Base-by-base conservation (phyloP, 2,888 invertebrate species). In the Meteorus colon region DNA sequence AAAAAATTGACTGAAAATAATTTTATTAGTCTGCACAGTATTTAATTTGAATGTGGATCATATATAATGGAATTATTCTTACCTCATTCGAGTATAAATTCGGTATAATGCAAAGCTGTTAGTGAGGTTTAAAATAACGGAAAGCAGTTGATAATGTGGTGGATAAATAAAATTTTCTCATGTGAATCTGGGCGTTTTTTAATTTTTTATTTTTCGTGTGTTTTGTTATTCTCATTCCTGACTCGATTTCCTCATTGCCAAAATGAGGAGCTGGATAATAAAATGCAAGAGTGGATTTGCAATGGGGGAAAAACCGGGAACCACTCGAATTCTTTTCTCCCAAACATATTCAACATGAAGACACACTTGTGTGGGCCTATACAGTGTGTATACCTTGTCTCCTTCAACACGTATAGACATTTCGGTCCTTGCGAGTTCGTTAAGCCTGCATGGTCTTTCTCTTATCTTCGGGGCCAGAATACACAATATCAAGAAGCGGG, bases 251-350 rank as follows among this genome's bases (percentile, higher is more conserved):
- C 68, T 62, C 70, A 73, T 77, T 77, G 67, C 74, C 68, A 27
- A 75, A 67, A 71, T 74, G 63, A 59, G 55, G 71, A 71, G 48
- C 37, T 27, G 63, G 69, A 70, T 74, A 75, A 75, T 75, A 75
- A 75, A 75, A 70, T 75, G 51, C 41, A 12, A 31, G 51, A 70
- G 55, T 51, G 51, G 65, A 67, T 51, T 19, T 24, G 29, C 4
- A 45, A 59, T 31, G 45, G 60, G 69, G 55, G 29, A 37, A 37
- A 59, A 45, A 31, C 29, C 51, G 51, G 37, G 71, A 59, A 70
- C 71, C 55, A 59, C 59, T 66, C 29, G 65, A 69, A 55, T n/a
- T 19, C 16, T 71, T 27, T 8, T 19, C 37, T 29, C 27, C 55
- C 14, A 51, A 27, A 12, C 19, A 16, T 31, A 63, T 68, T 48